Percentiles rank a stretch among this genome's conserved stretches.
phyloP scores from a whole-genome alignment of 2,888 invertebrate species.

The Cheilosia impressa region DNA sequence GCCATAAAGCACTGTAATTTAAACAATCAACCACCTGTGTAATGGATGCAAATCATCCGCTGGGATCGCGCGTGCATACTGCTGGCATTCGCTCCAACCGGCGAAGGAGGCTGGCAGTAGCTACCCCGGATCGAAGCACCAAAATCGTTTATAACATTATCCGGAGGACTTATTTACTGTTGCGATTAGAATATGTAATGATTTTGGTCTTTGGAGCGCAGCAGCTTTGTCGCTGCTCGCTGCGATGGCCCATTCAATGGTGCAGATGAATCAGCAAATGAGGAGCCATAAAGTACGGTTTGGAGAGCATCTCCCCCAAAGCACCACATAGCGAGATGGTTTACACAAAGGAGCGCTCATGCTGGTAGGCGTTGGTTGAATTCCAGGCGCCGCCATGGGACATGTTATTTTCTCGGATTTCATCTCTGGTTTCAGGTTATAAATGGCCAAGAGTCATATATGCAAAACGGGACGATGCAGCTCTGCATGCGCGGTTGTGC shows the following conservation, averaged over 20 bases:
- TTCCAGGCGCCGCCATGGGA: slow-evolving; percentile 68
- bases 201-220: slow-evolving; percentile 57
- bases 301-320: not conserved
- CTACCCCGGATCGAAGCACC: slow-evolving; percentile 41
- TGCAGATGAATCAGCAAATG: slow-evolving; percentile 65
- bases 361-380: slow-evolving; percentile 33
- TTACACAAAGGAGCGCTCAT: slow-evolving; percentile 5
- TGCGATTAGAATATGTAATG: slow-evolving; percentile 70
- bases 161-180: slow-evolving; percentile 68
- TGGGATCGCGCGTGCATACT: slow-evolving; percentile 34
- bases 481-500: not conserved
- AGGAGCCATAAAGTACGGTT: slow-evolving; percentile 55
- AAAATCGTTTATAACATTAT: slow-evolving; percentile 61
- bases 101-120: slow-evolving; percentile 41
- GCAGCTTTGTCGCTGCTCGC: slow-evolving; percentile 6
- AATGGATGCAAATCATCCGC: slow-evolving; percentile 69
- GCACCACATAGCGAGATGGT: not conserved
- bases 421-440: slow-evolving; percentile 44
- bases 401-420: slow-evolving; percentile 45
- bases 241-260: slow-evolving; percentile 7
- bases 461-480: not conserved
- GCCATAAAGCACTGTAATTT: slow-evolving; percentile 73
- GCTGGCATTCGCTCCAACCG: not conserved
- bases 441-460: slow-evolving; percentile 28
- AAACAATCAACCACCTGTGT: slow-evolving; percentile 72